Base-by-base conservation (phyloP, 2,888 invertebrate species). In the Hesperia comma region DNA sequence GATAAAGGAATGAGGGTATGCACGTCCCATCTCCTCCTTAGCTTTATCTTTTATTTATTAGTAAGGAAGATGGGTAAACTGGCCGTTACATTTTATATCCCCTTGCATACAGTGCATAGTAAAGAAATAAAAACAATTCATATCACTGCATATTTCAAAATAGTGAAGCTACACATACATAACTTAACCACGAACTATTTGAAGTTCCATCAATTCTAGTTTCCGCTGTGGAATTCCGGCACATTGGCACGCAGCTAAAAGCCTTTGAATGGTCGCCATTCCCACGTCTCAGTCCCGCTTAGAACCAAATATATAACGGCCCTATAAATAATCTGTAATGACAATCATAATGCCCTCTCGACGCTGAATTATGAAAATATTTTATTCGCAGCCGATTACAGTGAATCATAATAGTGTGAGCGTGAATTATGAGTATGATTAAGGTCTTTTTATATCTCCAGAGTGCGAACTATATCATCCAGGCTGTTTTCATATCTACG, bases 251-350 rank as follows among this genome's bases (percentile, higher is more conserved):
- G 46, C 21, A 7, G 32, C 58, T 46, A 46, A 26, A 17, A 40
- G 15, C 26, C n/a, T 46, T 58, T 60, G 58, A 60, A 46, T 60
- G 12, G 14, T 46, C 46, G 15, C 15, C 19, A 49, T 49, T 49
- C 49, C 17, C 17, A 6, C 19, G 12, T 19, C 8, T 19, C n/a
- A 46, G 58, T 17, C 4, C 26, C 53, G n/a, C 21, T 53, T 19
- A 19, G 10, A 57, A 43, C 43, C 10, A 19, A 57, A 43, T 43
- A 43, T 21, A 19, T 57, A 26, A 41, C 57, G 14, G 19, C 26
- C 26, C 57, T 26, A 57, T 57, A 57, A 43, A 43, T 15, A 15
- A 33, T 15, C 15, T 55, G 0, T 49, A 19, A 49, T 19, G 49
- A 49, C 49, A 19, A 49, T 19, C 4, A 49, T 46, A 19, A 49